Conservation (phyloP, 1,140 invertebrate genomes). For the Copidosoma floridanum region DNA sequence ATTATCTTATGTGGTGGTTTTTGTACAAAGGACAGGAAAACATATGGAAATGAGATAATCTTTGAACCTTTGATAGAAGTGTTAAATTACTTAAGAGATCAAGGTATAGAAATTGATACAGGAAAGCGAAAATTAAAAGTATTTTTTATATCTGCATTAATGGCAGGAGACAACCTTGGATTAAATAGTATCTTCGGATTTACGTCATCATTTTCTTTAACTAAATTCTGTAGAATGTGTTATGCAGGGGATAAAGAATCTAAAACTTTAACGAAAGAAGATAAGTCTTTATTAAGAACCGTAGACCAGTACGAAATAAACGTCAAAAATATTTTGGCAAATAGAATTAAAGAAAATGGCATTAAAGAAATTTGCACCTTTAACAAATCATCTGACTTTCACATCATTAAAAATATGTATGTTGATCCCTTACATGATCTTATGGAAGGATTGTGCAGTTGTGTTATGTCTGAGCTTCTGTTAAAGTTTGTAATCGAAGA, state of each 20-base stretch:
- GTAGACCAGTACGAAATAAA: constrained; percentile 19
- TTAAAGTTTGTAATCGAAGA: background rate
- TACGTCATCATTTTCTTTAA: constrained; percentile 19
- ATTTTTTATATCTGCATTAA: constrained; percentile 17
- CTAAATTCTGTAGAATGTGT: constrained; percentile 24
- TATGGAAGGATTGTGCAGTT: background rate
- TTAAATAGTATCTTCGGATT: constrained; percentile 24
- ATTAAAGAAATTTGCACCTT: constrained; percentile 20
- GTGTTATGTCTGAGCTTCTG: background rate
- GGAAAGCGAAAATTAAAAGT: background rate
- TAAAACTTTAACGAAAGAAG: constrained; percentile 8
- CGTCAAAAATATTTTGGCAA: background rate
- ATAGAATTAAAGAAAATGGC: constrained; percentile 8
- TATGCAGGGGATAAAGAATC: constrained; percentile 7
- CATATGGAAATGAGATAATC: constrained; percentile 44
- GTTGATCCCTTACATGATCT: background rate
- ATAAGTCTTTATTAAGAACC: constrained; percentile 11
- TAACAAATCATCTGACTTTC: background rate
- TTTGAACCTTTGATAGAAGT: constrained; percentile 33
- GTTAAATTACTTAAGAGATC: constrained; percentile 19
- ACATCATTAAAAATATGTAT: background rate
- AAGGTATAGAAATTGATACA: constrained; percentile 12
- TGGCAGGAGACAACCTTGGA: constrained; percentile 26
- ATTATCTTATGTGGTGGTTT: constrained; percentile 34
- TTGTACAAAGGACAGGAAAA: constrained; percentile 29